A percentile compares a stretch with the other conserved stretches of the same genome.
These are phyloP conservation scores for Diaprepes abbreviatus DNA, from an alignment of 2,888 invertebrate genomes.

Conservation along the genomic window DNA sequence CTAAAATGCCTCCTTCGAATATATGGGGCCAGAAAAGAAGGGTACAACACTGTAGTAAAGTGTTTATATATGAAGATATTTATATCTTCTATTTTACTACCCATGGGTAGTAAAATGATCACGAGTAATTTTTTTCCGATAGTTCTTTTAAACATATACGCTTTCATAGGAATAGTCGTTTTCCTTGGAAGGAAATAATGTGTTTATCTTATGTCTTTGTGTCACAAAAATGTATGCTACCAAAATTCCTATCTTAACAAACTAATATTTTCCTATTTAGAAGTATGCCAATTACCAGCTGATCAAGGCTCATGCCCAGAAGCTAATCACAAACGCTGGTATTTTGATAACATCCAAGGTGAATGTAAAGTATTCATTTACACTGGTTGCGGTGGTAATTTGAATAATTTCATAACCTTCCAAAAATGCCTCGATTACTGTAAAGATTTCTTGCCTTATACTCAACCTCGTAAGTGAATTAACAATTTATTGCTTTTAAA, in stretches of 20 bases:
- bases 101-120: too few species aligned
- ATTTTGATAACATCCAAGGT: slow-evolving; percentile 77
- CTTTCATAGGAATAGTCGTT: too few species aligned
- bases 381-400: slow-evolving; percentile 89
- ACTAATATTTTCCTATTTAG: slow-evolving; percentile 62
- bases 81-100: too few species aligned
- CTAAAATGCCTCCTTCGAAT: too few species aligned
- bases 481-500: slow-evolving; percentile 12
- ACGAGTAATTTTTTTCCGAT: too few species aligned
- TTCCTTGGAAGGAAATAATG: not conserved
- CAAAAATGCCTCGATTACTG: slow-evolving; percentile 79
- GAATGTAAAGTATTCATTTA: slow-evolving; percentile 86
- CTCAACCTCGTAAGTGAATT: slow-evolving; percentile 60
- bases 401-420: slow-evolving; percentile 85
- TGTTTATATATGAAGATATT: too few species aligned
- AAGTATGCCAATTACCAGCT: slow-evolving; percentile 76
- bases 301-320: slow-evolving; percentile 75
- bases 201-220: not conserved
- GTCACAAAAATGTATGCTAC: not conserved
- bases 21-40: too few species aligned
- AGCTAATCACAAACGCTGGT: slow-evolving; percentile 75
- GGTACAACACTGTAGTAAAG: too few species aligned
- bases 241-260: not conserved
- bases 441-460: slow-evolving; percentile 60
- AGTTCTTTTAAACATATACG: too few species aligned